A percentile compares a stretch with the other conserved stretches of the same genome.
Conservation (phyloP, 2,888 invertebrate species). For the Drosophila quinaria region DNA sequence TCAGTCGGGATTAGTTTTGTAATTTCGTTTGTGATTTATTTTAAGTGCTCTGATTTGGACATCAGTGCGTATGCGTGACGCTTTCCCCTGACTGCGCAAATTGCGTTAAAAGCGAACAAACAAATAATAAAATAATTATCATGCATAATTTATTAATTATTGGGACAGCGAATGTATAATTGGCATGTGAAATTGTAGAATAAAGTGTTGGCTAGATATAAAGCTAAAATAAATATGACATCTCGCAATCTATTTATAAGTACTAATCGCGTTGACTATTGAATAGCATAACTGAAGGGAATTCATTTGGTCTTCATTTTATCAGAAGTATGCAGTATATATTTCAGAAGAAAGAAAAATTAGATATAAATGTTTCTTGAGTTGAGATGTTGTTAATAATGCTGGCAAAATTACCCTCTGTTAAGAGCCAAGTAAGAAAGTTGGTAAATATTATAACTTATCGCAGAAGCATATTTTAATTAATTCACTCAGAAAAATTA, state of each 20-base stretch:
- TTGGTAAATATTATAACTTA: not conserved
- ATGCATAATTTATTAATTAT: conserved; percentile 7
- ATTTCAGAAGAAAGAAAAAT: too few relatives aligned
- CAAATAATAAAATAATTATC: not conserved
- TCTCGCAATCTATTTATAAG: not conserved
- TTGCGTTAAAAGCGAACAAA: conserved; percentile 2
- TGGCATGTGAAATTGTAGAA: not conserved
- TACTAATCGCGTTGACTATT: not conserved
- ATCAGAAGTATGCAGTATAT: too few relatives aligned
- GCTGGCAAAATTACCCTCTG: not conserved
- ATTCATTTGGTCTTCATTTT: too few relatives aligned
- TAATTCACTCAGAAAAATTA: not conserved
- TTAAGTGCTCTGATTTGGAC: conserved; percentile 5
- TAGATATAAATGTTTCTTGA: too few relatives aligned
- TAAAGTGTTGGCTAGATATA: not conserved
- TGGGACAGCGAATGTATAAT: not conserved
- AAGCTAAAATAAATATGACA: not conserved
- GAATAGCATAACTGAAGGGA: not conserved
- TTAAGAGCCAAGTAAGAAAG: not conserved
- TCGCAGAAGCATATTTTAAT: not conserved
- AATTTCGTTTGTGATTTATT: conserved; percentile 21
- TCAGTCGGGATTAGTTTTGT: conserved; percentile 28
- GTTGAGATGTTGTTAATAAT: not conserved
- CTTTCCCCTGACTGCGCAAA: not conserved
- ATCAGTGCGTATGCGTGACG: conserved; percentile 28